Evolutionary conservation across 2,113 vertebrate species (phyloP).

Genomic region (Entosphenus tridentatus): DNA sequence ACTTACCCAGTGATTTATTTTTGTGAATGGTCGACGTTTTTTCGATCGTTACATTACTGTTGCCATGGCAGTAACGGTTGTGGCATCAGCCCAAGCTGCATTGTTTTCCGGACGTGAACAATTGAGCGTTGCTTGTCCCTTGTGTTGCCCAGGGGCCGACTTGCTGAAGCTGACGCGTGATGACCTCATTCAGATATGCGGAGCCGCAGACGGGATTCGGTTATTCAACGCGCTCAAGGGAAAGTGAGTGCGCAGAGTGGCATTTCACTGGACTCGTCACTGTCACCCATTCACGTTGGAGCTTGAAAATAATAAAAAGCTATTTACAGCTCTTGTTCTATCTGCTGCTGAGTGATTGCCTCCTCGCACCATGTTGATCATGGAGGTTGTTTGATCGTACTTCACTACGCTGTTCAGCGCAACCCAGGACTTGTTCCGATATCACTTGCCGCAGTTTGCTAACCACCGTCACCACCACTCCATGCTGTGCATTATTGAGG

Average conservation of each 20-base stretch:
- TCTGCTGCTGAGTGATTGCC: not conserved
- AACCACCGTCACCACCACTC: too few species aligned
- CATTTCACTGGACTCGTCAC: not conserved
- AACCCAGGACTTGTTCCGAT: too few species aligned
- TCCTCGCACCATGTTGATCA: not conserved
- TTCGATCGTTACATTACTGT: not conserved
- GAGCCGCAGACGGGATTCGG: constrained; percentile 77
- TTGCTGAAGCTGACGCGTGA: constrained; percentile 79
- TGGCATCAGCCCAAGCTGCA: not conserved
- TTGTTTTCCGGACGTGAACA: not conserved
- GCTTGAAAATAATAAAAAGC: not conserved
- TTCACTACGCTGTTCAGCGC: too few species aligned
- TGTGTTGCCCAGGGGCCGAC: constrained; percentile 39
- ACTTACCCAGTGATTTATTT: not conserved
- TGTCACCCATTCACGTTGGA: not conserved
- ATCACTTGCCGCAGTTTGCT: too few species aligned
- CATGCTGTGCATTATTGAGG: too few species aligned
- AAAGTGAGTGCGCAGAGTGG: constrained; percentile 27
- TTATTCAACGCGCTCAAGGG: constrained; percentile 86
- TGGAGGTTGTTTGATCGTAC: too few species aligned
- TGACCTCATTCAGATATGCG: constrained; percentile 96
- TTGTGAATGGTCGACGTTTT: constrained; percentile 3
- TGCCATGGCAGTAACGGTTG: not conserved
- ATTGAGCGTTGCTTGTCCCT: not conserved
- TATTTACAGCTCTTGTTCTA: not conserved